Base-by-base conservation (phyloP, 2,888 invertebrate species). In the Blastobasis adustella region DNA sequence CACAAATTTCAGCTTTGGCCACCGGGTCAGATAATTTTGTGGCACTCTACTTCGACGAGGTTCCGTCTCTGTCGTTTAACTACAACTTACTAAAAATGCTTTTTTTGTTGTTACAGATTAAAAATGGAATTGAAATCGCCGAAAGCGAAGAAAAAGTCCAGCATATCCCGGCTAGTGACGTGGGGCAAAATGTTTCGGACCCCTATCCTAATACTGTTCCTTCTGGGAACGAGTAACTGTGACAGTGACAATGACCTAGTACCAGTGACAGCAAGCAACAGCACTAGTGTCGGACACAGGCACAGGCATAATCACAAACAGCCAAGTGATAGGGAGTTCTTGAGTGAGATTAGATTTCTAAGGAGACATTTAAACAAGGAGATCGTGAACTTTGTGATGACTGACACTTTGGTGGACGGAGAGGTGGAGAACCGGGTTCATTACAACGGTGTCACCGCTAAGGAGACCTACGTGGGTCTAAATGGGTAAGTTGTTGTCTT, bases 391-490 rank as follows among this genome's bases (percentile, higher is more conserved):
- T 93, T 94, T 76, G 81, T 93, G 57, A 88, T 92, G 71, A 90
- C 89, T 23, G 93, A 93, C 65, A 83, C 85, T 49, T 79, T 94
- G 54, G 73, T 90, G 52, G 94, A 95, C 69, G 94, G 94, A 4
- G 93, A 94, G 69, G 79, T 91, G 58, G 94, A 94, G 71, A 90
- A 90, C 9, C 78, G 93, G 51, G 85, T 94, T 51, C 91, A 90
- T 71, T 92, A 77, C 65, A 89, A 91, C 56, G 92, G 92, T 6
- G 77, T 93, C 43, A 90, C 90, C 9, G 93, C 92, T 43, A 93
- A 93, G 69, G 93, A 93, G 73, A 93, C 93, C 0, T 90, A 89
- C 46, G 91, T 91, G 45, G 88, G 85, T 5, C 66, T 62, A 53
- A 80, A 89, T 58, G 88, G 90, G 91, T 91, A 68, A 90, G 90